Conservation (phyloP, 2,797 vertebrate genomes). For the Peromyscus aztecus region DNA sequence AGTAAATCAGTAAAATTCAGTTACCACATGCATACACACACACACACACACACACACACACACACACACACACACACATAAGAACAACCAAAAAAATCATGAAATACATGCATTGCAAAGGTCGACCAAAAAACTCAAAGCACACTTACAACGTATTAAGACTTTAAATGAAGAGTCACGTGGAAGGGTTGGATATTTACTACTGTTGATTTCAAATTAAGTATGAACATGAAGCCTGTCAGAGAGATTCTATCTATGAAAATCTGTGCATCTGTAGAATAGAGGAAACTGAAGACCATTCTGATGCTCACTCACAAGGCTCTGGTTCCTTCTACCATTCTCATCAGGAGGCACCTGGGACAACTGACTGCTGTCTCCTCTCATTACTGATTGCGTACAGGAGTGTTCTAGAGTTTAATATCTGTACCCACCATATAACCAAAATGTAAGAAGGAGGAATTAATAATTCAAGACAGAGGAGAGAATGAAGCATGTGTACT, state of each 20-base stretch:
- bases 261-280: background rate
- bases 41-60: background rate
- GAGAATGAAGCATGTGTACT: background rate
- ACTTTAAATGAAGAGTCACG: background rate
- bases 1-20: background rate
- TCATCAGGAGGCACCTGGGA: background rate
- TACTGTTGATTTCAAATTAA: background rate
- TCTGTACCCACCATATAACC: background rate
- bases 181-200: background rate
- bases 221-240: background rate
- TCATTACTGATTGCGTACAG: background rate
- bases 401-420: background rate
- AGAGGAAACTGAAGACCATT: background rate
- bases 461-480: slow-evolving; percentile 6
- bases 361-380: rapidly evolving
- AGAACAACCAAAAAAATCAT: background rate
- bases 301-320: background rate
- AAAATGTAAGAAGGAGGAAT: background rate
- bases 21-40: too few species aligned
- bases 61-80: background rate
- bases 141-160: background rate
- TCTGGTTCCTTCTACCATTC: background rate
- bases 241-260: background rate
- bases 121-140: background rate
- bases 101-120: background rate